Base-by-base conservation (phyloP, 2,888 invertebrate genomes). In the Luffia ferchaultella region DNA sequence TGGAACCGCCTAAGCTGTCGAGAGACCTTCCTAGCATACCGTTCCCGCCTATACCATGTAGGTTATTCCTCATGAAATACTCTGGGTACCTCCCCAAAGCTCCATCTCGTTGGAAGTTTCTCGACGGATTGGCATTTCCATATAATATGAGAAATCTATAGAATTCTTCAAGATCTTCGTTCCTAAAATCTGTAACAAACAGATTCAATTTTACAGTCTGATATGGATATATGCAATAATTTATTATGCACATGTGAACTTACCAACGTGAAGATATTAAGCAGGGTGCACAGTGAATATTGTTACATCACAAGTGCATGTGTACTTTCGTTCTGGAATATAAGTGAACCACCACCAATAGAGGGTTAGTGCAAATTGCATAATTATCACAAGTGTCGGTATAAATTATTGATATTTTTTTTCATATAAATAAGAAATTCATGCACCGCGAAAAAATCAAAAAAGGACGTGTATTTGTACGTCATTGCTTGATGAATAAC, bases 121-220 rank as follows among this genome's bases (percentile, higher is more conserved):
- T 30, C 30, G 3, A 12, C 12, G 30, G n/a, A n/a, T n/a, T n/a
- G n/a, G 41, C 41, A 43, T 63, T 67, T 54, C 73, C 70, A 45
- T 73, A 71, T 56, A 65, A 67, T 20, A 68, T 50, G 5, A 79
- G 65, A 58, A 70, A 73, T 52, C 72, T 65, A 41, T 78, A 54
- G 50, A 75, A 67, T 48, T 77, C 68, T 57, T 74, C 74, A 15
- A 73, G 59, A 20, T 79, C 76, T 58, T 70, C 70, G 43, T 61
- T 66, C 60, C 63, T 70, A 52, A 65, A 65, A 51, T 71, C 82
- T 82, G 79, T 50, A 79, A 82, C 65, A 47, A 47, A 18, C 30
- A 30, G 30, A n/a, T 30, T 30, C 30, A 12, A 30, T 30, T 30
- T 3, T 12, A 30, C 12, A n/a, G n/a, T n/a, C n/a, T n/a, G n/a